A percentile compares a stretch with the other conserved stretches of the same genome.
Conservation (phyloP, 2,888 invertebrate species). For the Sepiola atlantica region DNA sequence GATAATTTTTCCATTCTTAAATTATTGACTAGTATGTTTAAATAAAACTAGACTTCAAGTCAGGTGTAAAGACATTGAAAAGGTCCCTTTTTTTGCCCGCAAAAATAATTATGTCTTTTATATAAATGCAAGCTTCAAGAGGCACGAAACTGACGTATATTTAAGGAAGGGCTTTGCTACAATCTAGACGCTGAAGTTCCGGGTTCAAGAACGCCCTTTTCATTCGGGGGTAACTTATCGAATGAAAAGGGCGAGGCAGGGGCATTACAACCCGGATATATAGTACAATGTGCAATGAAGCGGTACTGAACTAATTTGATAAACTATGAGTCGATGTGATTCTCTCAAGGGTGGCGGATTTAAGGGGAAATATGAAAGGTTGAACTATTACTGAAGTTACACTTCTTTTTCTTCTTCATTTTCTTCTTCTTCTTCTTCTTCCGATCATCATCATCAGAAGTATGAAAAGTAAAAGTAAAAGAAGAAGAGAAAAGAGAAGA, state of each 20-base stretch:
- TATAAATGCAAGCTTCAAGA: not conserved
- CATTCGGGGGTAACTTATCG: not conserved
- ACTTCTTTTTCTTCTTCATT: too few relatives aligned
- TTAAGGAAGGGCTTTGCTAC: not conserved
- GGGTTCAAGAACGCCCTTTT: not conserved
- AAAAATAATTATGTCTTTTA: too few relatives aligned
- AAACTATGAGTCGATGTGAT: not conserved
- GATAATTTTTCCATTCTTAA: too few relatives aligned
- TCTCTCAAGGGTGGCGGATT: not conserved
- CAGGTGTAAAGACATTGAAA: too few relatives aligned
- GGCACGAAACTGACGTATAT: not conserved
- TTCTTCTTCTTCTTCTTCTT: too few relatives aligned
- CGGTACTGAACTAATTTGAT: not conserved
- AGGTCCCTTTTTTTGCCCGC: too few relatives aligned
- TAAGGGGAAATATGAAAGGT: not conserved
- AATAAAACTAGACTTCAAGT: too few relatives aligned
- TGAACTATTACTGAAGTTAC: too few relatives aligned
- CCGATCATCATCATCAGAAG: too few relatives aligned
- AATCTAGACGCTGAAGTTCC: not conserved
- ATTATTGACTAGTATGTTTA: too few relatives aligned
- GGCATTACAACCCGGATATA: not conserved
- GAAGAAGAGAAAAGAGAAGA: not conserved
- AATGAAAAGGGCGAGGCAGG: not conserved
- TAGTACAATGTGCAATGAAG: not conserved
- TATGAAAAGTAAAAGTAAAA: too few relatives aligned